phyloP scores from a whole-genome alignment of 2,797 vertebrate species.

The Macropus fuliginosus region DNA sequence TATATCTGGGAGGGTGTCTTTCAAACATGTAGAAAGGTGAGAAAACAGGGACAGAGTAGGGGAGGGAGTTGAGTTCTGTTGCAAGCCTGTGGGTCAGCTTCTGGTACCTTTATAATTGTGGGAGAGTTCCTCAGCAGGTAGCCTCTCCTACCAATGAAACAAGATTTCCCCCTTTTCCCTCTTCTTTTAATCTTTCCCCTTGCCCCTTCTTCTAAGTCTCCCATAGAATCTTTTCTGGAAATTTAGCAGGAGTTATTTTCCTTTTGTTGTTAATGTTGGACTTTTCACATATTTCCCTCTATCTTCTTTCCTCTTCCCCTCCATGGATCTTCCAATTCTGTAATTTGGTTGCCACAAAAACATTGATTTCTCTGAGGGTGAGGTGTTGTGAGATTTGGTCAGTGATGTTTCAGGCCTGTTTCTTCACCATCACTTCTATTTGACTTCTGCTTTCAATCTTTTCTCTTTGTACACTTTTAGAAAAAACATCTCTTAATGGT shows the following conservation, averaged over 20 bases:
- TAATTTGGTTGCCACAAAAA: neutral
- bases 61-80: neutral
- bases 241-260: neutral
- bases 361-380: neutral
- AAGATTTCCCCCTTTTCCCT: neutral
- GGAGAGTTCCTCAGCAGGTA: neutral
- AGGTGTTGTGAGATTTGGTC: no score
- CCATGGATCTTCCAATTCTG: neutral
- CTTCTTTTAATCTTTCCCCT: neutral
- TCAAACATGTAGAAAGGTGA: no score
- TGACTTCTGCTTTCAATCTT: no score
- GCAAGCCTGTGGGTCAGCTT: neutral
- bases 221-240: neutral
- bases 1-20: no score
- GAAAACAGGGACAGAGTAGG: no score
- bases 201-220: neutral
- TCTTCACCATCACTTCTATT: no score
- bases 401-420: no score
- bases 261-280: neutral
- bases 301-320: neutral
- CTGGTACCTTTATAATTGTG: neutral
- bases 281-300: neutral
- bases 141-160: no score
- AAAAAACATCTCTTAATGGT: no score
- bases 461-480: no score